Evolutionary conservation across 2,888 invertebrate species (phyloP).

Genomic region (Machimus atricapillus): DNA sequence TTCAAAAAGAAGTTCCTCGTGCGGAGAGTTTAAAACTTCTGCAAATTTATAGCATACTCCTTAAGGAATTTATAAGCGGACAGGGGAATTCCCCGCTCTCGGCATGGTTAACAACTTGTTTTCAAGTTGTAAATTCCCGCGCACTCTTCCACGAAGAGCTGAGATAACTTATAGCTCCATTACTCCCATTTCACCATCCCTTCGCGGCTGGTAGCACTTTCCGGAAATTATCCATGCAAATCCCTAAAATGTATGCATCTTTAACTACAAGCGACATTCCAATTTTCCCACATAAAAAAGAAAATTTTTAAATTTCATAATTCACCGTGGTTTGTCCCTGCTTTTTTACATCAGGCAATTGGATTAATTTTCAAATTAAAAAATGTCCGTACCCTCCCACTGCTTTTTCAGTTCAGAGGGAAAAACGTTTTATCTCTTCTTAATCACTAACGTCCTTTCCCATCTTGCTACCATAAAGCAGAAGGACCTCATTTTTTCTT

Average conservation of each 20-base stretch:
- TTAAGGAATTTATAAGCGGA: constrained; percentile 3
- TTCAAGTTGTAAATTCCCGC: not conserved
- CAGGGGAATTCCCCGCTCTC: not conserved
- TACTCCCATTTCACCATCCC: not conserved
- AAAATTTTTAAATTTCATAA: not conserved
- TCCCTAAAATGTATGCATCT: not conserved
- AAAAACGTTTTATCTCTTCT: not conserved
- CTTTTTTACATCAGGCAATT: not conserved
- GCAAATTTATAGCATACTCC: not conserved
- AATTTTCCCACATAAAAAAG: not conserved
- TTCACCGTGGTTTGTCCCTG: not conserved
- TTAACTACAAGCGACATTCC: not conserved
- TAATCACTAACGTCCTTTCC: not conserved
- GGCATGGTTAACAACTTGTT: not conserved
- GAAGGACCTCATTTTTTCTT: not conserved
- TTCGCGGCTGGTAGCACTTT: not conserved
- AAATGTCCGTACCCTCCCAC: not conserved
- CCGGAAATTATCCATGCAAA: not conserved
- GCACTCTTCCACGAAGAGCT: not conserved
- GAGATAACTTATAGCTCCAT: not conserved
- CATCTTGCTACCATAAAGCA: not conserved
- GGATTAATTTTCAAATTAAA: not conserved
- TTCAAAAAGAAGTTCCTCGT: constrained; percentile 13
- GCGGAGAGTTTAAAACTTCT: constrained; percentile 1
- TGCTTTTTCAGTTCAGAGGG: not conserved